Base-by-base conservation (phyloP, 2,888 invertebrate genomes). In the Neoascia interrupta region DNA sequence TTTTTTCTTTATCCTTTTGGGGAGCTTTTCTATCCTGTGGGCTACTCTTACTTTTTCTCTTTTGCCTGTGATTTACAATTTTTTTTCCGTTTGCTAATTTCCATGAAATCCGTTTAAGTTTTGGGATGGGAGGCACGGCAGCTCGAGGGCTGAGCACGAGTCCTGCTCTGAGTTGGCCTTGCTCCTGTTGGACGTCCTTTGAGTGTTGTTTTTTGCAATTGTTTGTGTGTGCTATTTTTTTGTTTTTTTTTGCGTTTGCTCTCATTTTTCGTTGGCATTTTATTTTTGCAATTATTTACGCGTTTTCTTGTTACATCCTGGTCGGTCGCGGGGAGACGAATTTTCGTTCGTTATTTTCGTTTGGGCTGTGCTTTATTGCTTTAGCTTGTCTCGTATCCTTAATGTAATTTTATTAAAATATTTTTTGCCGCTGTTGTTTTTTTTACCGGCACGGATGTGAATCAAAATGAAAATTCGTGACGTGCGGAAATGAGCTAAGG, bases 231-330 rank as follows among this genome's bases (percentile, higher is more conserved):
- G 31, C 31, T 26, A 26, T 54, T 37, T 18, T 41, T 41, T 26
- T 5, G 8, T 37, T 36, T 41, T 51, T 31, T 6, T 31, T 31
- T 31, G 10, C 31, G 31, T n/a, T 31, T 31, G 31, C 15, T 10
- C 15, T 31, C 5, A 11, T 18, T 41, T 45, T 56, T 23, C 11
- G 26, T 10, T 39, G 60, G 43, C 39, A 16, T 69, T 34, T 53
- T 54, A 10, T 63, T 64, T 64, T 45, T 53, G 76, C 58, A 76
- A 76, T 70, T 76, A 70, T 64, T 76, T 76, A 76, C 76, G 64
- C 76, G 72, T 54, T 70, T 53, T 54, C 36, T 58, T 58, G 37
- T 64, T 31, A 58, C 21, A 36, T 37, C 34, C 19, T n/a, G n/a
- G n/a, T n/a, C n/a, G n/a, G n/a, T n/a, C n/a, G n/a, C n/a, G n/a